Evolutionary conservation across 2,113 vertebrate species (phyloP).

Genomic region (Peromyscus leucopus): DNA sequence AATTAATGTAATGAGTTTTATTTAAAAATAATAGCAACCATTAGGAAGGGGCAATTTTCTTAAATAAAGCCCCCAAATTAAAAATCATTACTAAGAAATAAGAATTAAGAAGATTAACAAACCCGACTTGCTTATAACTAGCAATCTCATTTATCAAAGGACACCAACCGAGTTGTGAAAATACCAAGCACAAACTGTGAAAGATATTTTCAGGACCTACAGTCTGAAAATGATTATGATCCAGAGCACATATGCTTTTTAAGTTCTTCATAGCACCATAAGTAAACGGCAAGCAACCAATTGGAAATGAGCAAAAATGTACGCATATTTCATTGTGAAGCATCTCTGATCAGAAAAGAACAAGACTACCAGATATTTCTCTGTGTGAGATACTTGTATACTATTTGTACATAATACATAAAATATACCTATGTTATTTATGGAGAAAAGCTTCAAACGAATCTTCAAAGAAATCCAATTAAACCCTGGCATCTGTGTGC

Average conservation of each 20-base stretch:
- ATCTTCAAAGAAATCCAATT: neutral
- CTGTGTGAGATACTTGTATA: neutral
- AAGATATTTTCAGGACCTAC: neutral
- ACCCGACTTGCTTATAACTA: neutral
- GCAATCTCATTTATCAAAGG: neutral
- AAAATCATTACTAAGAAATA: neutral
- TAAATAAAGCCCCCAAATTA: neutral
- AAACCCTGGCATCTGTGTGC: neutral
- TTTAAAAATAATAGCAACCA: neutral
- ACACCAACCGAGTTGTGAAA: neutral
- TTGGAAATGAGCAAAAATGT: neutral
- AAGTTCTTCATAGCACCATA: neutral
- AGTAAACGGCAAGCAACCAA: neutral
- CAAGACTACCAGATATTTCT: neutral
- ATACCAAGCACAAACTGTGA: neutral
- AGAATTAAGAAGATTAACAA: neutral
- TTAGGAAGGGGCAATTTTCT: neutral
- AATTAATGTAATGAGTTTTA: neutral
- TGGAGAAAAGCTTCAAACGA: neutral
- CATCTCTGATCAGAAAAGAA: neutral
- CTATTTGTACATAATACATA: neutral
- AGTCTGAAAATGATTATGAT: neutral
- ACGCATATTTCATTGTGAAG: neutral
- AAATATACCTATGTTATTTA: neutral
- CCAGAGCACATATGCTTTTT: neutral